A percentile compares a stretch with the other conserved stretches of the same genome.
These are phyloP conservation scores for Columba guinea DNA, from an alignment of 2,797 vertebrate genomes.

Conservation along the genomic window DNA sequence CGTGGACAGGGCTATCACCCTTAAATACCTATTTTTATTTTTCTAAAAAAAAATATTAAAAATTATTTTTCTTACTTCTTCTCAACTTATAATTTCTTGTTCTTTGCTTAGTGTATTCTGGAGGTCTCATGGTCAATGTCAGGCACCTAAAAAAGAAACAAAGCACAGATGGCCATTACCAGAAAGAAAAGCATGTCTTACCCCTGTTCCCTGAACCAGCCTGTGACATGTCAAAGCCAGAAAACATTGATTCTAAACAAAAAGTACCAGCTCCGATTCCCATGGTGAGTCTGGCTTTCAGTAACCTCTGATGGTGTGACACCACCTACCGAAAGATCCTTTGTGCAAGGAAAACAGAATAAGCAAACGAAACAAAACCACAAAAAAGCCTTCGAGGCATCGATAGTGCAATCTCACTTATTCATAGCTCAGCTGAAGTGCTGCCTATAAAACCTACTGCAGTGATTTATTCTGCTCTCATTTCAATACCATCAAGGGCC, in stretches of 20 bases:
- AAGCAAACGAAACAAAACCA: neutral
- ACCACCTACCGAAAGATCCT: neutral
- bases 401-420: conserved; percentile 3
- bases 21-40: neutral
- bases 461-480: conserved; percentile 37
- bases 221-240: neutral
- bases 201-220: neutral
- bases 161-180: neutral
- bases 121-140: neutral
- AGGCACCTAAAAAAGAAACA: neutral
- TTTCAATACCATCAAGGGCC: neutral
- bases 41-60: neutral
- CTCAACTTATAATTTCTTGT: neutral
- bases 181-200: neutral
- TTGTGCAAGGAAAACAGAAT: neutral
- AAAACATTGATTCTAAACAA: neutral
- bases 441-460: conserved; percentile 36
- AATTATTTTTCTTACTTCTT: neutral
- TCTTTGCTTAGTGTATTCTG: neutral
- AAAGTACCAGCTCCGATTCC: neutral
- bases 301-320: neutral
- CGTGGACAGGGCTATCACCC: neutral
- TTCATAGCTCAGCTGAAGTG: conserved; percentile 26
- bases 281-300: neutral
- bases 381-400: conserved; percentile 5